Evolutionary conservation across 1,140 invertebrate species (phyloP).

Genomic region (Potamilus streckersoni): DNA sequence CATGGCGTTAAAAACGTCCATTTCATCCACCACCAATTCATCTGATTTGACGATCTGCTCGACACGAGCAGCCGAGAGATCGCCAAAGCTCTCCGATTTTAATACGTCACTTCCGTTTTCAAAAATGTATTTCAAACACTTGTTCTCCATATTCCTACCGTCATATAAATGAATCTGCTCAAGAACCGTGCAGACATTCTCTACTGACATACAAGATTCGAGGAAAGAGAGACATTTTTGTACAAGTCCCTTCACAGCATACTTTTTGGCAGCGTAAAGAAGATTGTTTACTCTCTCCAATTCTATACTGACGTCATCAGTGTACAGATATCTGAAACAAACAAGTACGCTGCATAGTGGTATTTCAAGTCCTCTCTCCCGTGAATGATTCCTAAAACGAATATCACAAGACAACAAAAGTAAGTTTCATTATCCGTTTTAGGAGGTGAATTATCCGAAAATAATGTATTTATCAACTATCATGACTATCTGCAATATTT

Average conservation of each 20-base stretch:
- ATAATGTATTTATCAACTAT: too few species aligned
- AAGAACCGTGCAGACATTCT: constrained; percentile 26
- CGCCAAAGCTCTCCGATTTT: constrained; percentile 9
- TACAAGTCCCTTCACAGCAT: constrained; percentile 28
- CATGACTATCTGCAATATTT: too few species aligned
- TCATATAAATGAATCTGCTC: constrained; percentile 28
- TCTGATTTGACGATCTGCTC: constrained; percentile 27
- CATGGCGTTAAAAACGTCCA: constrained; percentile 19
- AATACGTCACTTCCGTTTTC: constrained; percentile 23
- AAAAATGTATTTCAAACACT: constrained; percentile 20
- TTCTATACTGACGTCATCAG: constrained; percentile 7
- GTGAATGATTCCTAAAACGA: too few species aligned
- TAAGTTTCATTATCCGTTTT: too few species aligned
- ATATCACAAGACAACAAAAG: too few species aligned
- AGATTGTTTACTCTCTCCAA: constrained; percentile 17
- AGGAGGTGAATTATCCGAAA: too few species aligned
- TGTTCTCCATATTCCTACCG: constrained; percentile 21
- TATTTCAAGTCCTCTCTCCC: too few species aligned
- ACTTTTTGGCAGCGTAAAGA: constrained; percentile 31
- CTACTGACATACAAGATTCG: constrained; percentile 13
- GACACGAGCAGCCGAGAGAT: constrained; percentile 15
- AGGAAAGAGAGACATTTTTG: constrained; percentile 22
- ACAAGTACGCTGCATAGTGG: too few species aligned
- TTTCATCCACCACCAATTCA: constrained; percentile 23
- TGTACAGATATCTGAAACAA: constrained; percentile 9